Percentiles rank a stretch among this genome's conserved stretches.
Conservation (phyloP, 2,888 invertebrate genomes). For the Alloscopus bannaensis region DNA sequence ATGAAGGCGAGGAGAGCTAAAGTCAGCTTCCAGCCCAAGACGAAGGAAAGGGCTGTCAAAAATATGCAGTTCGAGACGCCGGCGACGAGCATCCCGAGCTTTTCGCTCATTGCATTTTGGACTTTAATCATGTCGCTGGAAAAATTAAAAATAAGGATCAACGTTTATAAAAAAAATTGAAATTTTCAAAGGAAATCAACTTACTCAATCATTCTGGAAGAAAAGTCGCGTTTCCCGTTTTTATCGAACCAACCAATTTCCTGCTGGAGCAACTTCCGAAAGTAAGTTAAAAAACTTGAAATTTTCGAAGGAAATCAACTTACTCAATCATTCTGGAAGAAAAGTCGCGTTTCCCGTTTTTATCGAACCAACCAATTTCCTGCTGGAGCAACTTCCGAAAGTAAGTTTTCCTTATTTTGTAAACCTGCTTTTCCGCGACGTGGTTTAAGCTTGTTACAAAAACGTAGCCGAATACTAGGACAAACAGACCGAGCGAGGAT, state of each 20-base stretch:
- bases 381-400: too few relatives aligned
- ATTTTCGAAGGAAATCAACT: too few relatives aligned
- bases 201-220: conserved; percentile 77
- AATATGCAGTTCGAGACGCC: conserved; percentile 76
- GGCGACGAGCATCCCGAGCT: conserved; percentile 76
- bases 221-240: conserved; percentile 76
- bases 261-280: conserved; percentile 75
- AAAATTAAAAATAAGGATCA: not conserved
- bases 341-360: too few relatives aligned
- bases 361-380: too few relatives aligned
- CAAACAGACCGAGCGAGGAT: conserved; percentile 42
- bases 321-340: too few relatives aligned
- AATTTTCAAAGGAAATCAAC: conserved; percentile 68
- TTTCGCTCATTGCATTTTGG: conserved; percentile 77
- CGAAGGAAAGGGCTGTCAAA: conserved; percentile 76
- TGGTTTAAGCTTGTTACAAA: conserved; percentile 67
- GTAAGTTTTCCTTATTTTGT: conserved; percentile 74
- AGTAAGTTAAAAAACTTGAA: conserved; percentile 73
- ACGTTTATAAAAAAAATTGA: not conserved
- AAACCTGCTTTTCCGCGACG: conserved; percentile 72
- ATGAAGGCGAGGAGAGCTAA: conserved; percentile 78
- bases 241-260: conserved; percentile 76
- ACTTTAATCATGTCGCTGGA: conserved; percentile 77
- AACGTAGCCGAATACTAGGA: conserved; percentile 63
- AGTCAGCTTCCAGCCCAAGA: conserved; percentile 78